Conservation (phyloP, 2,797 vertebrate species). For the Pangasius krempfi region DNA sequence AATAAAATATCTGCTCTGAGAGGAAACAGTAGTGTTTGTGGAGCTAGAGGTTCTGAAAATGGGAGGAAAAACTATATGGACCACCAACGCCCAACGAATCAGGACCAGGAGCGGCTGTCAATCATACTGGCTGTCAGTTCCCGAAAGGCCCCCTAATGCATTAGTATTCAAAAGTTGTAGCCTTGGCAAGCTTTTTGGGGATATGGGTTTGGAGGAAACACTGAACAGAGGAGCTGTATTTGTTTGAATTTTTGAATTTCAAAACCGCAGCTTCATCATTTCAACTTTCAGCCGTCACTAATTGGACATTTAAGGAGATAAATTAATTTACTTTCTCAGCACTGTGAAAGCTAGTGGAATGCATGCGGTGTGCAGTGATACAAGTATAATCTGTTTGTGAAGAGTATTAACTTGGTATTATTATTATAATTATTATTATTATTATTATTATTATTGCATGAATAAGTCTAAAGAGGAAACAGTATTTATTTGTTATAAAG, state of each 20-base stretch:
- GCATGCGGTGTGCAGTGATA: neutral
- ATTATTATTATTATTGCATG: neutral
- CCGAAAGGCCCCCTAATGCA: constrained; percentile 9
- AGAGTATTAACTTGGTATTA: neutral
- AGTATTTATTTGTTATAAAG: neutral
- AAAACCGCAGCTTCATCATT: neutral
- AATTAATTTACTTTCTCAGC: no score
- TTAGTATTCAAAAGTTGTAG: constrained; percentile 13
- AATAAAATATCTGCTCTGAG: constrained; percentile 26
- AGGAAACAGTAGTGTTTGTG: constrained; percentile 4
- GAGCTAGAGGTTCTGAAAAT: constrained; percentile 10
- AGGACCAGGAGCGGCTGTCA: constrained; percentile 6
- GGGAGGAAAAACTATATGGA: neutral
- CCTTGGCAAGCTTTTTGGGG: constrained; percentile 10
- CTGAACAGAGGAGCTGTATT: neutral
- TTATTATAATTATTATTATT: neutral
- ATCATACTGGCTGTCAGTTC: constrained; percentile 3
- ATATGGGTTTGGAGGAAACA: constrained; percentile 7
- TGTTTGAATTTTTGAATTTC: neutral
- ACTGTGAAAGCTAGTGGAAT: neutral
- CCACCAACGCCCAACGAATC: constrained; percentile 14
- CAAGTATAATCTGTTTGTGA: neutral
- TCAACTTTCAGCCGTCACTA: neutral
- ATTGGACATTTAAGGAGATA: neutral
- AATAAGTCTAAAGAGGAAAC: neutral